Base-by-base conservation (phyloP, 2,888 invertebrate genomes). In the Ectobius pallidus region DNA sequence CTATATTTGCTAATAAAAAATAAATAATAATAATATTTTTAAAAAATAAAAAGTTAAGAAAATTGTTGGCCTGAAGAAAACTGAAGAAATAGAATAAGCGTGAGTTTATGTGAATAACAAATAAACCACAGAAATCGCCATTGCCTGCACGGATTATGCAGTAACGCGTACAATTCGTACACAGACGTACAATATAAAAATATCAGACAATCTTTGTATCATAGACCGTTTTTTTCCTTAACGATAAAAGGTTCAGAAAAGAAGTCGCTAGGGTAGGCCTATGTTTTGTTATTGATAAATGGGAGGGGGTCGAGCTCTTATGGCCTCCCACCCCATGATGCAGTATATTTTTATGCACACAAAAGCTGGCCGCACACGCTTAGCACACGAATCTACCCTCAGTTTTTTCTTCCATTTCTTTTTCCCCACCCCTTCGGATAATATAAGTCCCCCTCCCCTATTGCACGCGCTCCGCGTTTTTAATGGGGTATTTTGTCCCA, bases 321-420 rank as follows among this genome's bases (percentile, higher is more conserved):
- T 52, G 25, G 25, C 52, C 52, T 52, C n/a, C 52, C 52, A 52
- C 52, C 52, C 52, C 52, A 22, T 3, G 11, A 20, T 18, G 63
- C 63, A 63, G 63, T 63, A 63, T 70, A 70, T 70, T 70, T 70
- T 70, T 70, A 42, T 46, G 42, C 39, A 46, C 30, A 58, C 70
- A 58, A 42, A 58, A 34, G 70, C 20, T n/a, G 11, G 4, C 61
- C 58, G 70, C 70, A 70, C 70, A 70, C 70, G 70, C 34, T 63
- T 34, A 62, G 70, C 70, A 70, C 70, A 62, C 70, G 70, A 62
- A 46, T 44, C 14, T 11, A 34, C 49, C 55, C 46, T 46, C 30
- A 20, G 14, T 42, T 42, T 42, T 63, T 63, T 39, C 61, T 18
- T 61, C 18, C 2, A 16, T 61, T 32, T n/a, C 27, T 32, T 30